These are phyloP conservation scores for Ciconia nigra DNA, from an alignment of 2,797 vertebrate species.

Conservation along the genomic window DNA sequence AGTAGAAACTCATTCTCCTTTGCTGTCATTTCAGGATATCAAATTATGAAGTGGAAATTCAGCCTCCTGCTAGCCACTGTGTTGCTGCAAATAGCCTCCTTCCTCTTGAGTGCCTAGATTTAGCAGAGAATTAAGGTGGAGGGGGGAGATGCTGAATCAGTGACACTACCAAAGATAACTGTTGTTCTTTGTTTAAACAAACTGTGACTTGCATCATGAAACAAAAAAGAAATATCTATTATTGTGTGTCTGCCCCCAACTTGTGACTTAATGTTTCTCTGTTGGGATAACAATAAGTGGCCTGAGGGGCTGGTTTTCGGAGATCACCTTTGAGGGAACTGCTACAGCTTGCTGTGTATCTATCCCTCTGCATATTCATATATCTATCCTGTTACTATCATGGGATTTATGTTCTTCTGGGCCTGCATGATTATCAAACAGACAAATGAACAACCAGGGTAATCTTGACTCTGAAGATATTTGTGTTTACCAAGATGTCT, in stretches of 20 bases:
- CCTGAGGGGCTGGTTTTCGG: background rate
- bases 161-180: background rate
- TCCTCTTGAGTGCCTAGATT: background rate
- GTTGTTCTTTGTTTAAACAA: background rate
- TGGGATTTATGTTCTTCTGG: background rate
- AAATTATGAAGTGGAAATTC: background rate
- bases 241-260: background rate
- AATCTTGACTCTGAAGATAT: background rate
- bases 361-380: background rate
- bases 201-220: background rate
- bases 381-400: background rate
- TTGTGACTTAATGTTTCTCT: background rate
- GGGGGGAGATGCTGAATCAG: background rate
- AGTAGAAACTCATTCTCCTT: background rate
- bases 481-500: background rate
- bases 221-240: background rate
- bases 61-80: background rate
- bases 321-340: background rate
- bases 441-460: background rate
- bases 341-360: background rate
- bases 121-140: background rate
- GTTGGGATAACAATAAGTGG: background rate
- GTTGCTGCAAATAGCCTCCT: background rate
- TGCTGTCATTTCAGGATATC: background rate
- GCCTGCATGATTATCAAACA: background rate